These are phyloP conservation scores for Nineta flava DNA, from an alignment of 2,888 invertebrate genomes.

Conservation along the genomic window DNA sequence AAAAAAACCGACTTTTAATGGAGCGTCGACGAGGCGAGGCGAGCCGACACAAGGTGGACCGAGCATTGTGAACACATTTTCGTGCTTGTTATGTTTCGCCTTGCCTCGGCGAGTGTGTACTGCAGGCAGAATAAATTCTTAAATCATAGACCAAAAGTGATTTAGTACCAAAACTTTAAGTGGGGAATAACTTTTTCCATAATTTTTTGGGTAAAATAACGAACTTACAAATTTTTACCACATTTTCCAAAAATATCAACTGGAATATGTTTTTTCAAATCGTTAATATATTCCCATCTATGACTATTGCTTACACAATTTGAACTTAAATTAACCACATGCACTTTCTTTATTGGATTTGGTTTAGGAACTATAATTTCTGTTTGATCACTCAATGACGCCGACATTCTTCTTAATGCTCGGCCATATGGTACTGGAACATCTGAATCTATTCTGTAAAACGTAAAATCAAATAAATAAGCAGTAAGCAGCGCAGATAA, in stretches of 20 bases:
- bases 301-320: slow-evolving; percentile 35
- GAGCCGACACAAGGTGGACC: no score
- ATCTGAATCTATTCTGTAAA: slow-evolving; percentile 42
- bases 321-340: slow-evolving; percentile 39
- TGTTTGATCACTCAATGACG: slow-evolving; percentile 4
- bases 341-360: slow-evolving; percentile 17
- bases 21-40: no score
- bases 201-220: no score
- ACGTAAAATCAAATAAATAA: slow-evolving; percentile 9
- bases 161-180: no score
- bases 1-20: no score
- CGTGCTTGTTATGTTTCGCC: no score
- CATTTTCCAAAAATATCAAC: slow-evolving; percentile 42
- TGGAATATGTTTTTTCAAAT: slow-evolving; percentile 38
- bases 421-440: slow-evolving; percentile 51
- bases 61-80: no score
- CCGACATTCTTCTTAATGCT: slow-evolving; percentile 26
- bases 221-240: slow-evolving; percentile 23
- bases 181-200: no score
- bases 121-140: no score
- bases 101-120: no score
- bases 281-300: slow-evolving; percentile 35
- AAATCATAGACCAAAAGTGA: no score
- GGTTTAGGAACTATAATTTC: slow-evolving; percentile 3
- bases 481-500: no score